Percentiles rank a stretch among this genome's conserved stretches.
These are phyloP conservation scores for Aphaenogaster ashmeadi DNA, from an alignment of 1,140 invertebrate species.

Conservation along the genomic window DNA sequence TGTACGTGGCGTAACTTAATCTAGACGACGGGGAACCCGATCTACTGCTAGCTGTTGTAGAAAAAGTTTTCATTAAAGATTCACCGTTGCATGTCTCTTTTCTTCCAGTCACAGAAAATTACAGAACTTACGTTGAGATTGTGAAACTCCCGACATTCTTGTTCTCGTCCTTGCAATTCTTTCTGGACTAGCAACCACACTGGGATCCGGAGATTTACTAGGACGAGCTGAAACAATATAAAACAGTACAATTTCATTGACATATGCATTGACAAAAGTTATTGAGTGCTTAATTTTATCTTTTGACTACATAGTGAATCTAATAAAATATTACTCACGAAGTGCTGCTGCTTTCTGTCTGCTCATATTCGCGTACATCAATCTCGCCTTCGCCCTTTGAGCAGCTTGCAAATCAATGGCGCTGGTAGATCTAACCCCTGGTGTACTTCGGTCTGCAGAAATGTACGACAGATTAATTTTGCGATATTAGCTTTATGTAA, in stretches of 20 bases:
- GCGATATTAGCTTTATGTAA: not conserved
- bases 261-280: not conserved
- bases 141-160: slow-evolving; percentile 92
- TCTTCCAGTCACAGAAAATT: not conserved
- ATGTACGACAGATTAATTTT: slow-evolving; percentile 24
- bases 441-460: slow-evolving; percentile 83
- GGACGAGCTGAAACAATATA: slow-evolving; percentile 88
- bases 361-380: slow-evolving; percentile 92
- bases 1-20: slow-evolving; percentile 91
- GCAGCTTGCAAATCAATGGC: slow-evolving; percentile 97
- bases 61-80: slow-evolving; percentile 27
- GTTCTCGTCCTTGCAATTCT: slow-evolving; percentile 89
- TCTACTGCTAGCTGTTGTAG: slow-evolving; percentile 91
- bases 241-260: not conserved
- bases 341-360: slow-evolving; percentile 93
- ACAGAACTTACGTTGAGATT: slow-evolving; percentile 94
- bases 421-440: slow-evolving; percentile 93
- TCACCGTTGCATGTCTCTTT: not conserved
- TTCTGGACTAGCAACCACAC: slow-evolving; percentile 88
- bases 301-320: not conserved
- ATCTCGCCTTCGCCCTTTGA: slow-evolving; percentile 93
- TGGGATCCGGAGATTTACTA: slow-evolving; percentile 87
- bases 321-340: slow-evolving; percentile 89
- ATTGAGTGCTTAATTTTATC: not conserved
- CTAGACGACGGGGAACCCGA: slow-evolving; percentile 96